Percentiles rank a stretch among this genome's conserved stretches.
phyloP scores from a whole-genome alignment of 2,113 vertebrate species.

The Etheostoma spectabile region DNA sequence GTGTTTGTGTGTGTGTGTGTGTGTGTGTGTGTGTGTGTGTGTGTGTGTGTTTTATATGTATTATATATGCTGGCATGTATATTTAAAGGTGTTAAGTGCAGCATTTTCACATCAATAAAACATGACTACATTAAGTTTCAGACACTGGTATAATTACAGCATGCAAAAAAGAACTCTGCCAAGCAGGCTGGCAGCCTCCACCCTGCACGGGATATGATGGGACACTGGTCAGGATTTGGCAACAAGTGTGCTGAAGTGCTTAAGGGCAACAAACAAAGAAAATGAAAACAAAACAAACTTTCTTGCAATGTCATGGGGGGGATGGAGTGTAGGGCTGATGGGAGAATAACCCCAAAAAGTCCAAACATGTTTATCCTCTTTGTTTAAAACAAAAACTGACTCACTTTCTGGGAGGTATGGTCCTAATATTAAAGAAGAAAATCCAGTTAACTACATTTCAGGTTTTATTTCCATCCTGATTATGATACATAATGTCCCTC shows the following conservation, averaged over 20 bases:
- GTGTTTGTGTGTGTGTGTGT: not conserved
- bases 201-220: not conserved
- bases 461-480: not conserved
- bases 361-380: slow-evolving; percentile 24
- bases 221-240: slow-evolving; percentile 23
- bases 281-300: no score
- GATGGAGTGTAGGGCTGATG: not conserved
- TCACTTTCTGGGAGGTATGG: not conserved
- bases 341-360: not conserved
- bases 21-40: not conserved
- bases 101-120: slow-evolving; percentile 31
- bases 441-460: not conserved
- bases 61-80: not conserved
- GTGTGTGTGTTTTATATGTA: not conserved
- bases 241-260: slow-evolving; percentile 11
- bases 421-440: not conserved
- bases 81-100: slow-evolving; percentile 26
- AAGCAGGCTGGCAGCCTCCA: slow-evolving; percentile 14
- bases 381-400: not conserved
- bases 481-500: not conserved
- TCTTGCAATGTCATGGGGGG: slow-evolving; percentile 26
- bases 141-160: slow-evolving; percentile 22
- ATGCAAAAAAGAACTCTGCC: slow-evolving; percentile 18
- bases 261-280: slow-evolving; percentile 15
- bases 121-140: slow-evolving; percentile 10